Evolutionary conservation across 2,888 invertebrate species (phyloP), one percentile per base, ranked within the genome.

Genomic region (Platycheirus albimanus): DNA sequence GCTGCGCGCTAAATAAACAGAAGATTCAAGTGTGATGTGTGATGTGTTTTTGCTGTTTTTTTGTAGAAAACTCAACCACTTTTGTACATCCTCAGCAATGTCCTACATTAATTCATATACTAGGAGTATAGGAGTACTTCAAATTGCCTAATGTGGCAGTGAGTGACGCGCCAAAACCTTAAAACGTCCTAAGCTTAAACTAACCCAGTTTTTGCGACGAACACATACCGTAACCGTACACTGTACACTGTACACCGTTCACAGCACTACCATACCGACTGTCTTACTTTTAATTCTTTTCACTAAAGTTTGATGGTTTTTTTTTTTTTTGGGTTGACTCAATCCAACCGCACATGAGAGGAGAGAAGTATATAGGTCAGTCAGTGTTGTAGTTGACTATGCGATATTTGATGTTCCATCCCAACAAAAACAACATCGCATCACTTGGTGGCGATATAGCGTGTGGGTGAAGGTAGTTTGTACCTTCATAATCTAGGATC

Each of bases 141-240:
- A 58, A 78, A 78, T 83, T 83, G 78, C 69, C 78, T 78, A 78
- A 78, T 83, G 78, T 78, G 69, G 78, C 72, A 83, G 74, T 74
- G 78, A 83, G 69, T 74, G 83, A 74, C 78, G 72, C 83, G 83
- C 69, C 83, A 78, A 81, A 64, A 72, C 67, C 56, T 20, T 33
- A 47, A 47, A 75, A 51, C 41, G 19, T 71, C 61, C 81, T 81
- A 54, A 81, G 52, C 64, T 74, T 71, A 47, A 81, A 58, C 45
- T 78, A 78, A 83, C 78, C 83, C 58, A 78, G 74, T 78, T 83
- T 78, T 17, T n/a, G n/a, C n/a, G n/a, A n/a, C n/a, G n/a, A n/a
- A n/a, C n/a, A n/a, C n/a, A n/a, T n/a, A n/a, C n/a, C n/a, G n/a
- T n/a, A n/a, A n/a, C n/a, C n/a, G n/a, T n/a, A n/a, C n/a, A n/a